Base-by-base conservation (phyloP, 2,888 invertebrate species). In the Drosophila paracracens region DNA sequence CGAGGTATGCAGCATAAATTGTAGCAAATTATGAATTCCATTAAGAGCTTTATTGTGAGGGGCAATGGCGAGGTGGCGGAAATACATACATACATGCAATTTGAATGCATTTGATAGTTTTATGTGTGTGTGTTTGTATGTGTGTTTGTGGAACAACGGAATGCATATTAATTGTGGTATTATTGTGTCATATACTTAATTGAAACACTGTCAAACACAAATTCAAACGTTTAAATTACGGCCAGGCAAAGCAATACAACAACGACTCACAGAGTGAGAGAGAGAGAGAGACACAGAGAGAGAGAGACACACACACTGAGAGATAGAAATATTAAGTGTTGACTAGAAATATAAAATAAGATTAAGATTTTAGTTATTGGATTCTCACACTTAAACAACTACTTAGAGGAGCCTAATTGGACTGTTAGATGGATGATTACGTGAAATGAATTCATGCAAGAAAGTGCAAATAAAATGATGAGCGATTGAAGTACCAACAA, bases 191-290 rank as follows among this genome's bases (percentile, higher is more conserved):
- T 83, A 86, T 83, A 86, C 84, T 88, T 86, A 83, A 76, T 81
- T 68, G 53, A 68, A 70, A 85, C 71, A 79, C 72, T 75, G 61
- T 76, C 79, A 81, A 81, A 79, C 62, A 82, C 85, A 85, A 85
- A 82, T 81, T 72, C 74, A 75, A 88, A 85, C 87, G 89, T 84
- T 87, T 89, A 87, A 85, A 89, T 88, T 91, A 92, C 90, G 91
- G 91, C 93, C 93, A 93, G 93, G 93, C 93, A 93, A 93, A 93
- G 92, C 93, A 93, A 93, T 93, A 93, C 92, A 91, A 92, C 91
- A 91, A 92, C 90, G 65, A 77, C 43, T 80, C 56, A 76, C 35
- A 83, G 29, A 71, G 51, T 40, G 2, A 50, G 31, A 68, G 33
- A 66, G 33, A 72, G 46, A 77, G 18, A 69, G 50, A 57, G 11